phyloP scores from a whole-genome alignment of 2,113 vertebrate species.

The Platanista minor region DNA sequence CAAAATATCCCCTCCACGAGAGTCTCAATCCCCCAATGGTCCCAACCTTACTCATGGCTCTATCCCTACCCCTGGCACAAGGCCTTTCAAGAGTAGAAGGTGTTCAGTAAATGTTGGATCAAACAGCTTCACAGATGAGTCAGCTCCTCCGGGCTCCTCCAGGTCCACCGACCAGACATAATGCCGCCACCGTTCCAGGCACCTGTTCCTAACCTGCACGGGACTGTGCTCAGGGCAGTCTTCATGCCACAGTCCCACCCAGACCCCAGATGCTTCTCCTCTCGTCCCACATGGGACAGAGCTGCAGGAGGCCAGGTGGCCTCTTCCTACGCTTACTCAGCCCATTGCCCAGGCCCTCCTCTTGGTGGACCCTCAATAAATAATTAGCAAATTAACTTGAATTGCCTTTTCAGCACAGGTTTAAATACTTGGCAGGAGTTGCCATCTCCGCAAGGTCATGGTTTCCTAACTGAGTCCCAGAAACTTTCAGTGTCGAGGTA shows the following conservation, averaged over 20 bases:
- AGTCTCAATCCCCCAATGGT: neutral
- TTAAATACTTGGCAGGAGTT: neutral
- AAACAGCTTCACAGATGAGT: too few species aligned
- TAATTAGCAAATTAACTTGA: neutral
- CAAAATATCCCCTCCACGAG: neutral
- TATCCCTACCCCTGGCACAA: too few species aligned
- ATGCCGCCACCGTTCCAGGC: accelerated
- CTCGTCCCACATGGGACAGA: too few species aligned
- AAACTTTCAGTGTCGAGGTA: too few species aligned
- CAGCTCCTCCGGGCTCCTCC: neutral
- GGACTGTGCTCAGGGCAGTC: too few species aligned
- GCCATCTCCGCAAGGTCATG: too few species aligned
- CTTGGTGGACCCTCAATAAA: too few species aligned
- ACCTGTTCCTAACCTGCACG: neutral
- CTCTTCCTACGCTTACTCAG: too few species aligned
- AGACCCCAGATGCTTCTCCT: too few species aligned
- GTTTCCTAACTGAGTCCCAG: too few species aligned
- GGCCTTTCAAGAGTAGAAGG: neutral
- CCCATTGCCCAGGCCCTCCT: neutral
- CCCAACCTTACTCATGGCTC: accelerated
- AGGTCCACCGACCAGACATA: neutral
- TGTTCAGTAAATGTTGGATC: accelerated
- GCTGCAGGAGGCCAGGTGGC: too few species aligned
- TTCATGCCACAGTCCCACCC: too few species aligned
- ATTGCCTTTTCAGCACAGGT: neutral